phyloP scores from a whole-genome alignment of 2,113 vertebrate genomes.

The Neotoma lepida region DNA sequence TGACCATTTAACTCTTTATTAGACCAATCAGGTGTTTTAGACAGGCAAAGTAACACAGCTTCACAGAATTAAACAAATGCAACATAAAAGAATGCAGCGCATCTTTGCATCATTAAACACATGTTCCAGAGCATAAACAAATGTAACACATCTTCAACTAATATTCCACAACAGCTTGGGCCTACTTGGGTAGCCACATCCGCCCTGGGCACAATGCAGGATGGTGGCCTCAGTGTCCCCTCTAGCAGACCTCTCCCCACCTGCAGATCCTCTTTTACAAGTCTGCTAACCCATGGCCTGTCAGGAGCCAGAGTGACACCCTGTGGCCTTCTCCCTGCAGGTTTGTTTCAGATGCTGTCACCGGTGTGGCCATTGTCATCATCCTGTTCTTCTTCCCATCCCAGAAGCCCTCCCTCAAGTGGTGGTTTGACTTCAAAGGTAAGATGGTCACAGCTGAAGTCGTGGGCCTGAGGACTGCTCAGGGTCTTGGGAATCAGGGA shows the following conservation, averaged over 20 bases:
- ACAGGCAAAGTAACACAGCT: neutral
- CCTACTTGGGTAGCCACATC: fast-evolving
- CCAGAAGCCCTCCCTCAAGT: constrained; percentile 92
- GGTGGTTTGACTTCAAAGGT: constrained; percentile 97
- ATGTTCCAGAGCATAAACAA: neutral
- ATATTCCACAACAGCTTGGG: neutral
- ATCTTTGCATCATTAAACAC: neutral
- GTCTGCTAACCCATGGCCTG: neutral
- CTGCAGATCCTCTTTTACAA: neutral
- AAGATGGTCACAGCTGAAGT: constrained; percentile 41
- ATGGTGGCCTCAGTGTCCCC: neutral
- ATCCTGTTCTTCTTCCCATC: constrained; percentile 97
- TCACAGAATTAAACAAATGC: neutral
- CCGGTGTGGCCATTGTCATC: constrained; percentile 92
- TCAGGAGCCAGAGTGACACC: constrained; percentile 14
- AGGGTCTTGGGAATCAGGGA: fast-evolving
- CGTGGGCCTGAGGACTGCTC: neutral
- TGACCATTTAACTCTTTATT: neutral
- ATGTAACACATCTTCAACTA: neutral
- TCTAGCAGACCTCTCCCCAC: neutral
- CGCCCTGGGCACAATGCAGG: fast-evolving
- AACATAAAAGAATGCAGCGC: neutral
- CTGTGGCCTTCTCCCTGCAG: constrained; percentile 84
- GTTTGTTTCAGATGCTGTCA: constrained; percentile 95
- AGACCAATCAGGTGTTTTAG: neutral